These are phyloP conservation scores for Scleropages formosus DNA, from an alignment of 2,797 vertebrate genomes.

Conservation along the genomic window DNA sequence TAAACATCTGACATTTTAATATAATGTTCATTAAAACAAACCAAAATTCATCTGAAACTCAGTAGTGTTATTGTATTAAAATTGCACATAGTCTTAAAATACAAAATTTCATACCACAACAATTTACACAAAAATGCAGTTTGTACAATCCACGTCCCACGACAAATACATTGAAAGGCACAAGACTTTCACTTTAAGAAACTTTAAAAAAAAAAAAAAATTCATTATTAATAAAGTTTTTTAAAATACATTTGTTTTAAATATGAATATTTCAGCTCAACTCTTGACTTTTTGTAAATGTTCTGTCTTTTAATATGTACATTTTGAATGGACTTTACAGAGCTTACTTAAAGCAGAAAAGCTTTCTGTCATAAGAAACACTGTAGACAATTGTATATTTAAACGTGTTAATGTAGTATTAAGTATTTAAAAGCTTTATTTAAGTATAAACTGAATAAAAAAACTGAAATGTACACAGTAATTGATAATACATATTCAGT, in stretches of 20 bases:
- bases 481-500: too few relatives aligned
- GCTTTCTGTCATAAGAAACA: conserved; percentile 23
- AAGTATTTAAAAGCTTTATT: too few relatives aligned
- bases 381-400: background rate
- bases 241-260: background rate
- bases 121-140: conserved; percentile 68
- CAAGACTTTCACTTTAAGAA: conserved; percentile 81
- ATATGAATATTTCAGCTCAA: too few relatives aligned
- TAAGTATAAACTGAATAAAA: too few relatives aligned
- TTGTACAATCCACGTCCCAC: conserved; percentile 82
- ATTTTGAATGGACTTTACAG: conserved; percentile 12
- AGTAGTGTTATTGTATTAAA: conserved; percentile 75
- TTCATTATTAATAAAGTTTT: conserved; percentile 16
- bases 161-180: conserved; percentile 84
- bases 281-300: background rate
- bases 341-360: background rate
- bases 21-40: conserved; percentile 52
- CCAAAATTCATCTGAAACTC: conserved; percentile 72
- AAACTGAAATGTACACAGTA: too few relatives aligned
- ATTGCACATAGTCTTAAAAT: conserved; percentile 70
- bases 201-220: conserved; percentile 51
- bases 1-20: conserved; percentile 64
- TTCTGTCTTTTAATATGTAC: background rate
- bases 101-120: conserved; percentile 69
- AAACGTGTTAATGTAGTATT: too few relatives aligned